Evolutionary conservation across 2,797 vertebrate species (phyloP).

Genomic region (Pseudomugil gertrudae): DNA sequence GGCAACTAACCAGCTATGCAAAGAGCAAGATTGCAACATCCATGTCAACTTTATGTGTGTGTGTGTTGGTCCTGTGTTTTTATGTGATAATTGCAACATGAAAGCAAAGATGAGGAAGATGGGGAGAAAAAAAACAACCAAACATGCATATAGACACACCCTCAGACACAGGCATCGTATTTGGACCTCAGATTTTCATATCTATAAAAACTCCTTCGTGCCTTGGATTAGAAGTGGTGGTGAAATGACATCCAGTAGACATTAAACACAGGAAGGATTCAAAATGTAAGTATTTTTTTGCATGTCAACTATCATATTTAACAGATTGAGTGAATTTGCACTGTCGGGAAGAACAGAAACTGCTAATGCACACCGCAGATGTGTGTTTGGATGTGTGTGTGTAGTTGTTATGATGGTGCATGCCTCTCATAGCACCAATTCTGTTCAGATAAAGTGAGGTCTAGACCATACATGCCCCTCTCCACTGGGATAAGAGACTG

Average conservation of each 20-base stretch:
- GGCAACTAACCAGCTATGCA: slow-evolving; percentile 68
- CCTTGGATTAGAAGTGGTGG: slow-evolving; percentile 12
- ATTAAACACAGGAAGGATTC: neutral
- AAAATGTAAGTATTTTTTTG: no score
- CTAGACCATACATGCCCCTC: slow-evolving; percentile 27
- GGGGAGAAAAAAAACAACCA: slow-evolving; percentile 8
- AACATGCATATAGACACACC: slow-evolving; percentile 11
- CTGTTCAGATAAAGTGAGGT: slow-evolving; percentile 35
- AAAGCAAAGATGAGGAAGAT: slow-evolving; percentile 20
- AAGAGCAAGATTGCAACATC: slow-evolving; percentile 31
- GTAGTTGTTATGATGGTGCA: slow-evolving; percentile 15
- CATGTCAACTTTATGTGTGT: slow-evolving; percentile 24
- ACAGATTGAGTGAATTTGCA: slow-evolving; percentile 3
- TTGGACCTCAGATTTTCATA: slow-evolving; percentile 37
- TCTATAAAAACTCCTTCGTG: slow-evolving; percentile 33
- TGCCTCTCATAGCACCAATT: slow-evolving; percentile 30
- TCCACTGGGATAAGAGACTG: slow-evolving; percentile 24
- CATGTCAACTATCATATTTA: slow-evolving; percentile 26
- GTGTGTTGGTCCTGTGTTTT: slow-evolving; percentile 15
- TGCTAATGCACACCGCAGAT: slow-evolving; percentile 1
- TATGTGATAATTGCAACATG: slow-evolving; percentile 21
- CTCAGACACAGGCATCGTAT: slow-evolving; percentile 25
- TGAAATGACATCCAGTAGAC: slow-evolving; percentile 33
- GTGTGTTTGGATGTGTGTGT: slow-evolving; percentile 7
- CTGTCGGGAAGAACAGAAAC: slow-evolving; percentile 3